A percentile compares a stretch with the other conserved stretches of the same genome.
phyloP scores from a whole-genome alignment of 2,888 invertebrate genomes.

The Zelleria hepariella region DNA sequence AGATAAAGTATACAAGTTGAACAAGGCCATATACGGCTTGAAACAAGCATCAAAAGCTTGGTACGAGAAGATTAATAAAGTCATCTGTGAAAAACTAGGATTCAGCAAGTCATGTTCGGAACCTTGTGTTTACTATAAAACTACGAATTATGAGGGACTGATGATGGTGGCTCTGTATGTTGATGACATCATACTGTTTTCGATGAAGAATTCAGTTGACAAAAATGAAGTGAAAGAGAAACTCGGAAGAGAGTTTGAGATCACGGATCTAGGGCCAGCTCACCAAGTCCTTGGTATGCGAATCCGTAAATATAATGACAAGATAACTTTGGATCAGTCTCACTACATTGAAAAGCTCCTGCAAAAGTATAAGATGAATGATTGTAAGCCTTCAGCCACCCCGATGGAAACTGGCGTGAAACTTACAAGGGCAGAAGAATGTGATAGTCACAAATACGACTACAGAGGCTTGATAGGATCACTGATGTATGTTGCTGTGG shows the following conservation, averaged over 20 bases:
- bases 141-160: background rate
- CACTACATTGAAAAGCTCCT: conserved; percentile 1
- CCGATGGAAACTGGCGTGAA: conserved; percentile 3
- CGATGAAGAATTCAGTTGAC: conserved; percentile 2
- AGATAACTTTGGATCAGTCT: conserved; percentile 4
- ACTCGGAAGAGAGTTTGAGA: conserved; percentile 4
- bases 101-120: conserved; percentile 8
- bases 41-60: conserved; percentile 9
- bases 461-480: conserved; percentile 9
- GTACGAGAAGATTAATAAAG: conserved; percentile 11
- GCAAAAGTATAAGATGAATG: conserved; percentile 4
- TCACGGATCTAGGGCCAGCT: background rate
- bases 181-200: background rate
- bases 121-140: conserved; percentile 11
- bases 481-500: conserved; percentile 11
- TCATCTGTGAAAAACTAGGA: conserved; percentile 8
- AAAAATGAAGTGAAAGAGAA: background rate
- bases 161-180: conserved; percentile 9
- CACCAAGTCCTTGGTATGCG: background rate
- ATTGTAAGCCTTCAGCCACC: background rate
- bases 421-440: background rate
- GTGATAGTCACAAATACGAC: background rate
- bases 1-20: conserved; percentile 10
- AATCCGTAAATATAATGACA: background rate
- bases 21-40: conserved; percentile 14